Base-by-base conservation (phyloP, 1,140 invertebrate species). In the Euschistus heros region DNA sequence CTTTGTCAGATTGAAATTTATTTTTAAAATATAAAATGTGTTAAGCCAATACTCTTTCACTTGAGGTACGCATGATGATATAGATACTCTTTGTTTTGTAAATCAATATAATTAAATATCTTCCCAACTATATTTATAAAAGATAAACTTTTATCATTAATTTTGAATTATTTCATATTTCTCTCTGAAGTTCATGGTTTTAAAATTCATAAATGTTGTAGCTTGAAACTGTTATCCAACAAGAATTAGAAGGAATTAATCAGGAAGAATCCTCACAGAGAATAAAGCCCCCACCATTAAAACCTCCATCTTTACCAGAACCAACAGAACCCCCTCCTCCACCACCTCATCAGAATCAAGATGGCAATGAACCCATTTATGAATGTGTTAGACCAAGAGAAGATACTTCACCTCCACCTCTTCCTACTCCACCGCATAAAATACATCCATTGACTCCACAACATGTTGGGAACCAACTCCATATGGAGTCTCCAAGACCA, bases 301-400 rank as follows among this genome's bases (percentile, higher is more conserved):
- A 69, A 52, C 66, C 70, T 14, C 70, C 70, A n/a, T 80, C 83
- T 60, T 75, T 89, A 62, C 87, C 88, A 6, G 87, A 89, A 71
- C 87, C 87, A 0, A 86, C 82, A 4, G 83, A 80, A 55, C 86
- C 86, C 0, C 87, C 88, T 3, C 87, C 86, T 20, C 84, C 84
- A 2, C 82, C 84, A 3, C 83, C 82, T 17, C 75, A 79, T 2
- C 75, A 75, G 13, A 60, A 68, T 66, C 22, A 67, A 69, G 30
- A 62, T 52, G 65, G 70, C 70, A 77, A 76, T 5, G 90, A 92
- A 72, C 89, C 89, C 0, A 92, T 92, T 70, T 92, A 92, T 72
- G 90, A 92, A 73, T 83, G 87, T 0, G 86, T 92, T 17, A 78
- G 88, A 64, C 87, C 86, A 2, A 76, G 86, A 18, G 83, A 85